phyloP scores from a whole-genome alignment of 1,140 invertebrate species.

The Ooceraea biroi region DNA sequence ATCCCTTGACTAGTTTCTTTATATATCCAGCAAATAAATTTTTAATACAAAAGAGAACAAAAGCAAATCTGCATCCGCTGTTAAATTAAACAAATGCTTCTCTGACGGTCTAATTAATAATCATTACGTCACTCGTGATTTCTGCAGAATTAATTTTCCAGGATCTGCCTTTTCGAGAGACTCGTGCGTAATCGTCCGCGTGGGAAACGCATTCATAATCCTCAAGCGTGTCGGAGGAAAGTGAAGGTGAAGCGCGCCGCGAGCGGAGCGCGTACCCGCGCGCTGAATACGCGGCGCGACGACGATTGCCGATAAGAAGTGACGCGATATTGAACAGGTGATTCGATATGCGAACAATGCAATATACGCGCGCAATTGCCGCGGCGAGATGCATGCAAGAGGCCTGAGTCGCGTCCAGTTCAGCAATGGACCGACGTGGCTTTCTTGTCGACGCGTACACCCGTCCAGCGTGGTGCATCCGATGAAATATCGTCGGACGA shows the following conservation, averaged over 20 bases:
- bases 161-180: no score
- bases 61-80: background rate
- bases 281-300: conserved; percentile 21
- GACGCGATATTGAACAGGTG: conserved; percentile 71
- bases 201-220: conserved; percentile 37
- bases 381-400: conserved; percentile 36
- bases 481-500: conserved; percentile 40
- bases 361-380: conserved; percentile 52
- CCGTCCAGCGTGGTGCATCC: conserved; percentile 5
- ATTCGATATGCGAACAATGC: conserved; percentile 59
- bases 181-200: conserved; percentile 40
- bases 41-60: background rate
- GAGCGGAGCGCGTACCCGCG: conserved; percentile 1
- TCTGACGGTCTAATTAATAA: no score
- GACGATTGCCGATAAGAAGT: conserved; percentile 68
- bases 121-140: no score
- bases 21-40: background rate
- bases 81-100: no score
- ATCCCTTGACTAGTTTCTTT: background rate
- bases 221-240: conserved; percentile 48
- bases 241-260: conserved; percentile 23
- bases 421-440: conserved; percentile 33
- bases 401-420: conserved; percentile 30
- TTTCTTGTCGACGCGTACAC: conserved; percentile 19
- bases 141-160: no score